Evolutionary conservation across 1,140 invertebrate species (phyloP), one percentile per base, ranked within the genome.

Genomic region (Cyrtorhinus lividipennis): DNA sequence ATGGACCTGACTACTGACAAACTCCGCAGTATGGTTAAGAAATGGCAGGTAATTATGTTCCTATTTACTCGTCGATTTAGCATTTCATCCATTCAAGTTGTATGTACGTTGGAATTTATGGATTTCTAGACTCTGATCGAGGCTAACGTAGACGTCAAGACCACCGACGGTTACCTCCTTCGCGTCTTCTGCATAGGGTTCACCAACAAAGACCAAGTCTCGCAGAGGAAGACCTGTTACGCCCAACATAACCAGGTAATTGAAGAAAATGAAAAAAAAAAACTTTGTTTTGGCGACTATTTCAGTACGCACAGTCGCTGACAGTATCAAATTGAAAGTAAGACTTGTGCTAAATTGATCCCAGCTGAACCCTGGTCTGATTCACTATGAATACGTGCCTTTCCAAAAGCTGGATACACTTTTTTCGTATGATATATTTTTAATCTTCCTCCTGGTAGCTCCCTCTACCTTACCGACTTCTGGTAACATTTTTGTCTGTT

Each of bases 1-100:
- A 99, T 99, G 95, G 91, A 95, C 71, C 81, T 99, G 68, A 99
- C 97, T 61, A 97, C 95, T 62, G 96, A 99, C 73, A 99, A 98
- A 75, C 81, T 98, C 57, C 83, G 90, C 67, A 97, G 92, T 38
- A 98, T 98, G 92, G 94, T 99, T 0, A 99, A 98, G 77, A 99
- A 99, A 78, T 98, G 95, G 95, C 85, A 87, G 73, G 70, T 71
- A 65, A 64, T 75, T 38, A 15, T 2, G 23, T 3, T 24, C 18
- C 26, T 20, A 38, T 63, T 56, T 57, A 12, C 20, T 25, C 27
- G 2, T 18, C 3, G 15, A 56, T 56, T 18, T 56, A 56, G 30
- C 30, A 38, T 38, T 8, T 38, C 5, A 38, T 8, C 15, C 15
- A 38, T 38, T n/a, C n/a, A n/a, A n/a, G n/a, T n/a, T n/a, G n/a